These are phyloP conservation scores for Trichogramma pretiosum DNA, from an alignment of 1,140 invertebrate genomes.

Conservation along the genomic window DNA sequence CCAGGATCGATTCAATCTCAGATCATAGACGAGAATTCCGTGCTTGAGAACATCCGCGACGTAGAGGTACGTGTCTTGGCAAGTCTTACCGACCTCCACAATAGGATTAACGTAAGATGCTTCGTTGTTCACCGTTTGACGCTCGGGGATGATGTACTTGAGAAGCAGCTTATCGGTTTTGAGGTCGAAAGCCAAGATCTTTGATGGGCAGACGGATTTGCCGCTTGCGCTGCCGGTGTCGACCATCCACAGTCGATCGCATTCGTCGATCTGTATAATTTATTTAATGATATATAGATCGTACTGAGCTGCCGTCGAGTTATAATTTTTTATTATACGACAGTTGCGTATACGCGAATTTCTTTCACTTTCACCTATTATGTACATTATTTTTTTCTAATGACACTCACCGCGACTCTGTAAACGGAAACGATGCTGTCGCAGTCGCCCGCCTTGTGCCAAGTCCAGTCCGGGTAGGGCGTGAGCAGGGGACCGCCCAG, in stretches of 20 bases:
- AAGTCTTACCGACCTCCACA: conserved; percentile 38
- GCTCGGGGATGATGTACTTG: conserved; percentile 40
- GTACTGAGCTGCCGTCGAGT: no score
- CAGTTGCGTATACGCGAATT: no score
- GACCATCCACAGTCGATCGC: conserved; percentile 52
- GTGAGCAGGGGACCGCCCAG: conserved; percentile 34
- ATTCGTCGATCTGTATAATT: conserved; percentile 51
- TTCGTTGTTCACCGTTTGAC: conserved; percentile 31
- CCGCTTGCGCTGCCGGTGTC: conserved; percentile 45
- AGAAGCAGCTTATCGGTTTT: conserved; percentile 45
- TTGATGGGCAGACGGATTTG: conserved; percentile 42
- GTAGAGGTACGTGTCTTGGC: conserved; percentile 40
- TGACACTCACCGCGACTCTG: conserved; percentile 38
- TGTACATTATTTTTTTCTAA: no score
- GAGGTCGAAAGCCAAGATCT: conserved; percentile 52
- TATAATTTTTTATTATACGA: no score
- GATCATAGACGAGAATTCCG: conserved; percentile 40
- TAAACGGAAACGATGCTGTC: conserved; percentile 41
- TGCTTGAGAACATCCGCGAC: conserved; percentile 42
- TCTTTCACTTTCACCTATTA: no score
- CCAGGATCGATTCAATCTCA: conserved; percentile 35
- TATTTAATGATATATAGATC: no score
- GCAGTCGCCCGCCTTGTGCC: conserved; percentile 34
- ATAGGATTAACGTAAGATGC: conserved; percentile 39
- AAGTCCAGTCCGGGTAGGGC: conserved; percentile 42